A percentile compares a stretch with the other conserved stretches of the same genome.
Evolutionary conservation across 2,113 vertebrate species (phyloP).

Genomic region (Rhadina sibilatrix): DNA sequence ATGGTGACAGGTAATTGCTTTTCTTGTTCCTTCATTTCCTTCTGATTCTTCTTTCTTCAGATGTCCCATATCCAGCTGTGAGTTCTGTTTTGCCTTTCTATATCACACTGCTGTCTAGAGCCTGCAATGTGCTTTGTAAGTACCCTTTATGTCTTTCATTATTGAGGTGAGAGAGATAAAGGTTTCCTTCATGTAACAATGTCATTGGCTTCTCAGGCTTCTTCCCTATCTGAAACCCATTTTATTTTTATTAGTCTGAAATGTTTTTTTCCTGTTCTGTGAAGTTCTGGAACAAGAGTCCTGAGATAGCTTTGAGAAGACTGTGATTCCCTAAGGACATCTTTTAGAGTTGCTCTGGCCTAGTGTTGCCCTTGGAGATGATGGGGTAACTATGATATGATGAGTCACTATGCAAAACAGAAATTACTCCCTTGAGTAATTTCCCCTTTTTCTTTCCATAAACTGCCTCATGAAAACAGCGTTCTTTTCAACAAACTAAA

Average conservation of each 20-base stretch:
- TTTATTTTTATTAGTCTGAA: neutral
- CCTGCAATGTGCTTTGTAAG: neutral
- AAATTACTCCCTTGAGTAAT: constrained; percentile 42
- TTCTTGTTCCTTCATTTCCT: neutral
- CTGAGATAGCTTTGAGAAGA: neutral
- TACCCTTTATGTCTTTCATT: neutral
- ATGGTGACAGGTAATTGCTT: neutral
- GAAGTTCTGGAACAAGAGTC: neutral
- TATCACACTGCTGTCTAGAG: neutral
- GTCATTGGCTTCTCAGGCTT: neutral
- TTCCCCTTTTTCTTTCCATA: neutral
- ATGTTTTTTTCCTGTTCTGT: neutral
- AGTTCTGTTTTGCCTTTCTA: neutral
- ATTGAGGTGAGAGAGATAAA: neutral
- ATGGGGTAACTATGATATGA: constrained; percentile 1
- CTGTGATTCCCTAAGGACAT: neutral
- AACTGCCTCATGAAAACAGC: neutral
- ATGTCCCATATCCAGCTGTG: neutral
- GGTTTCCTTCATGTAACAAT: neutral
- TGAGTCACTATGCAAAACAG: constrained; percentile 31
- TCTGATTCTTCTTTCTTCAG: neutral
- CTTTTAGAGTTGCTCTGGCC: neutral
- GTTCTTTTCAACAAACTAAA: neutral
- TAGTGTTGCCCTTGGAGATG: constrained; percentile 18
- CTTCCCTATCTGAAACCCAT: neutral